Evolutionary conservation across 2,797 vertebrate genomes (phyloP).

Genomic region (Neoniphon sammara): DNA sequence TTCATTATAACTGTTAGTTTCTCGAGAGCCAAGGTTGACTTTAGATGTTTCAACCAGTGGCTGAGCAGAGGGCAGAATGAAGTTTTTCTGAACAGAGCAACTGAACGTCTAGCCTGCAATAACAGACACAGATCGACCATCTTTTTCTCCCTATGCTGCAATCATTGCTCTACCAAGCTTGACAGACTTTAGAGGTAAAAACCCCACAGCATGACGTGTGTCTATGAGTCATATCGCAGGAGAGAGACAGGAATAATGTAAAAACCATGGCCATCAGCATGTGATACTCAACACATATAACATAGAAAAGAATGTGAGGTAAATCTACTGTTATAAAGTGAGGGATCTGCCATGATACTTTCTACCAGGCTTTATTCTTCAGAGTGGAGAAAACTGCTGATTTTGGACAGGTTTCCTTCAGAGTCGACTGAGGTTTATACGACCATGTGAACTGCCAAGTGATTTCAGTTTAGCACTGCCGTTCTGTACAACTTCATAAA

Average conservation of each 20-base stretch:
- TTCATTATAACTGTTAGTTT: too few relatives aligned
- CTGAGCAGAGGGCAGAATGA: too few relatives aligned
- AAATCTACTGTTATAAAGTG: too few relatives aligned
- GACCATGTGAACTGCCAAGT: background rate
- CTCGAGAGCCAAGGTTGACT: too few relatives aligned
- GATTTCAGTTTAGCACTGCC: slow-evolving; percentile 13
- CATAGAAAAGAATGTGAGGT: background rate
- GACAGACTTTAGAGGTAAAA: slow-evolving; percentile 19
- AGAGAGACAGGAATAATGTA: slow-evolving; percentile 1
- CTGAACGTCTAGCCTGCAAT: too few relatives aligned
- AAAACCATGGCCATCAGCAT: slow-evolving; percentile 9
- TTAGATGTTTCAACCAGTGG: too few relatives aligned
- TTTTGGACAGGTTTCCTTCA: slow-evolving; percentile 28
- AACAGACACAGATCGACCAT: too few relatives aligned
- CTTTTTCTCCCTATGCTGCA: too few relatives aligned
- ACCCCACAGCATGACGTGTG: slow-evolving; percentile 10
- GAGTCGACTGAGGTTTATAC: slow-evolving; percentile 25
- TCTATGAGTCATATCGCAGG: slow-evolving; percentile 23
- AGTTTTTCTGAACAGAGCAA: too few relatives aligned
- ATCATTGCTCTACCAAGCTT: slow-evolving; percentile 2
- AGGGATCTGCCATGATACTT: background rate
- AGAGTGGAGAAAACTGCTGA: background rate
- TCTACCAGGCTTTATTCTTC: background rate
- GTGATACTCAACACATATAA: background rate
- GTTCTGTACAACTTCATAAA: slow-evolving; percentile 21